phyloP scores from a whole-genome alignment of 2,888 invertebrate species.

The Cryptocephalus primarius region DNA sequence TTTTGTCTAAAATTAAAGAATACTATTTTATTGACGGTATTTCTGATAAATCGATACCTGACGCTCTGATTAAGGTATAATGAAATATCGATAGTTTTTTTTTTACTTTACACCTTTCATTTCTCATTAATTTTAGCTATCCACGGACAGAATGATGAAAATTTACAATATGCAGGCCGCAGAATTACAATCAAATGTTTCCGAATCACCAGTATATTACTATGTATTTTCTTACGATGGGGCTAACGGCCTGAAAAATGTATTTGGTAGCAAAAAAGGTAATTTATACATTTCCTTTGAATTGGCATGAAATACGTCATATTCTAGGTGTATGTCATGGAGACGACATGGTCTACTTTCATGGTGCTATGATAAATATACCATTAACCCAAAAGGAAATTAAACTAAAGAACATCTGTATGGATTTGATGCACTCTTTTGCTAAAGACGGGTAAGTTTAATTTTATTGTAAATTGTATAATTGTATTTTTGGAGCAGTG shows the following conservation, averaged over 20 bases:
- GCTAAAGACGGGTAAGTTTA: constrained; percentile 1
- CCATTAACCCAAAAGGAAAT: neutral
- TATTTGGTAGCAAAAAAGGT: no score
- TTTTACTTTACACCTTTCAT: no score
- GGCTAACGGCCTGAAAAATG: no score
- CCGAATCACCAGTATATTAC: constrained; percentile 18
- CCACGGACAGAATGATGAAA: constrained; percentile 42
- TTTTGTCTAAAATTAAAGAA: constrained; percentile 19
- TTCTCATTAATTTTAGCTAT: no score
- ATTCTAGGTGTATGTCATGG: neutral
- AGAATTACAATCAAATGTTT: constrained; percentile 18
- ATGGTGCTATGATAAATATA: no score
- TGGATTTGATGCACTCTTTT: constrained; percentile 2
- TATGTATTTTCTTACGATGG: constrained; percentile 4
- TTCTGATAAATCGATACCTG: no score
- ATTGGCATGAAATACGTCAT: no score
- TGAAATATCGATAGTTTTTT: constrained; percentile 15
- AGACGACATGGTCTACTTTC: neutral
- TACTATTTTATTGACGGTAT: constrained; percentile 6
- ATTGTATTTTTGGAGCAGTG: no score
- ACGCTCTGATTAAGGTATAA: no score
- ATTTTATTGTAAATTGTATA: neutral
- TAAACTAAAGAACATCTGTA: neutral
- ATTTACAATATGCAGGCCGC: constrained; percentile 18
- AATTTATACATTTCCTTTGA: no score